Percentiles rank a stretch among this genome's conserved stretches.
phyloP scores from a whole-genome alignment of 1,140 invertebrate species.

The Pseudomyrmex cubaensis region DNA sequence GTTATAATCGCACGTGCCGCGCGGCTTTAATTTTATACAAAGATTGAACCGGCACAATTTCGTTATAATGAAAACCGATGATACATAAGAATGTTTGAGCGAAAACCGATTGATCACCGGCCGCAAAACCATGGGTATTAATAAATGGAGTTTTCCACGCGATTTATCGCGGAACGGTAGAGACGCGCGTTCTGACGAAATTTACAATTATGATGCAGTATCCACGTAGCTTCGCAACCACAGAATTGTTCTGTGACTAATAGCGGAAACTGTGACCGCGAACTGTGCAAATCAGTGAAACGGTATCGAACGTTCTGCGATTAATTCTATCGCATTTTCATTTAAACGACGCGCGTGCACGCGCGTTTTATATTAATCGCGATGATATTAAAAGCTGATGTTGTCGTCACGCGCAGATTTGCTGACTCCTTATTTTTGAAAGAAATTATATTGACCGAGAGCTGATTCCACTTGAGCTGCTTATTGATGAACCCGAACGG shows the following conservation, averaged over 20 bases:
- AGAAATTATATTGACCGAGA: slow-evolving; percentile 47
- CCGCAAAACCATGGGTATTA: slow-evolving; percentile 24
- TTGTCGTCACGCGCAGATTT: neutral
- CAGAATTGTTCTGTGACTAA: slow-evolving; percentile 55
- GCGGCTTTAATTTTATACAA: slow-evolving; percentile 20
- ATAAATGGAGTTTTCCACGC: slow-evolving; percentile 13
- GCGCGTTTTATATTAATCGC: slow-evolving; percentile 29
- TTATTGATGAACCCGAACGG: slow-evolving; percentile 13
- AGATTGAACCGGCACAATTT: neutral
- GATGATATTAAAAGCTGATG: slow-evolving; percentile 34
- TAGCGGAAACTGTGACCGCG: slow-evolving; percentile 45
- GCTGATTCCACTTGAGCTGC: neutral
- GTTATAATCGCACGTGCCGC: slow-evolving; percentile 15
- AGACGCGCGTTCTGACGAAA: slow-evolving; percentile 24
- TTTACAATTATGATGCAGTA: slow-evolving; percentile 43
- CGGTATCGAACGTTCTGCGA: slow-evolving; percentile 46
- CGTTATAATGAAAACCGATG: neutral
- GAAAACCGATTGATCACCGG: slow-evolving; percentile 18
- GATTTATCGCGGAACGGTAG: neutral
- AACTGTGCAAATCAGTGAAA: slow-evolving; percentile 18
- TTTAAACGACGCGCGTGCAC: slow-evolving; percentile 21
- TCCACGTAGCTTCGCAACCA: slow-evolving; percentile 42
- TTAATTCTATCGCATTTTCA: slow-evolving; percentile 48
- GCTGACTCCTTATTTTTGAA: slow-evolving; percentile 38
- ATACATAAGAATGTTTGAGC: neutral